phyloP scores from a whole-genome alignment of 1,140 invertebrate genomes.

The Asbolus verrucosus region DNA sequence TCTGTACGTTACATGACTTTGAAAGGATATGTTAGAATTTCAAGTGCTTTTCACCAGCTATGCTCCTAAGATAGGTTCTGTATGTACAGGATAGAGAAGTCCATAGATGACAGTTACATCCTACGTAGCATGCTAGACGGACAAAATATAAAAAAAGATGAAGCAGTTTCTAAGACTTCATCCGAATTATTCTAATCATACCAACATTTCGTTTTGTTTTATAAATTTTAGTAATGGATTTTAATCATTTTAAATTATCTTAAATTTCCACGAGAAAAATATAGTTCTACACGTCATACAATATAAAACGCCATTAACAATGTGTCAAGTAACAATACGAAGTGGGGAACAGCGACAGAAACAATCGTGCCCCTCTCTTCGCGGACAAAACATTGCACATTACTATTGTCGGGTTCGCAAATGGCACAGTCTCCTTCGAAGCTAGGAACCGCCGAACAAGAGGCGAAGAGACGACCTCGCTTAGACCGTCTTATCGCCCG shows the following conservation, averaged over 20 bases:
- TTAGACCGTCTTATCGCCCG: not conserved
- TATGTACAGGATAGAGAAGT: constrained; percentile 55
- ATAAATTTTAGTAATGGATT: constrained; percentile 42
- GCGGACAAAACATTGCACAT: constrained; percentile 48
- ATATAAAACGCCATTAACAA: constrained; percentile 60
- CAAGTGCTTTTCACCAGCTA: constrained; percentile 46
- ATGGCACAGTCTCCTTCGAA: constrained; percentile 19
- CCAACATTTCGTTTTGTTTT: constrained; percentile 38
- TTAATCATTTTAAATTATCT: constrained; percentile 44
- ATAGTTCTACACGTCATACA: constrained; percentile 54
- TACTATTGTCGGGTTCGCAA: constrained; percentile 48
- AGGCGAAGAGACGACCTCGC: constrained; percentile 10
- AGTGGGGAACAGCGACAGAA: constrained; percentile 41
- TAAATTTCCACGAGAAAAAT: constrained; percentile 51
- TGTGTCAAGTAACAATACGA: constrained; percentile 54
- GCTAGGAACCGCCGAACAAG: constrained; percentile 1
- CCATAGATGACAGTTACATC: constrained; percentile 49
- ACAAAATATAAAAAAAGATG: constrained; percentile 44
- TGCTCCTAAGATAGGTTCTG: constrained; percentile 48
- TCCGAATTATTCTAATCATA: constrained; percentile 38
- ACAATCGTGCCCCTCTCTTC: constrained; percentile 42
- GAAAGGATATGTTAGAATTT: constrained; percentile 50
- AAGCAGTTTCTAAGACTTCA: constrained; percentile 38
- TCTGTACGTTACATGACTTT: constrained; percentile 44
- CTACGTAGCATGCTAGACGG: constrained; percentile 52